These are phyloP conservation scores for Gymnothorax javanicus DNA, from an alignment of 2,797 vertebrate species.

Conservation along the genomic window DNA sequence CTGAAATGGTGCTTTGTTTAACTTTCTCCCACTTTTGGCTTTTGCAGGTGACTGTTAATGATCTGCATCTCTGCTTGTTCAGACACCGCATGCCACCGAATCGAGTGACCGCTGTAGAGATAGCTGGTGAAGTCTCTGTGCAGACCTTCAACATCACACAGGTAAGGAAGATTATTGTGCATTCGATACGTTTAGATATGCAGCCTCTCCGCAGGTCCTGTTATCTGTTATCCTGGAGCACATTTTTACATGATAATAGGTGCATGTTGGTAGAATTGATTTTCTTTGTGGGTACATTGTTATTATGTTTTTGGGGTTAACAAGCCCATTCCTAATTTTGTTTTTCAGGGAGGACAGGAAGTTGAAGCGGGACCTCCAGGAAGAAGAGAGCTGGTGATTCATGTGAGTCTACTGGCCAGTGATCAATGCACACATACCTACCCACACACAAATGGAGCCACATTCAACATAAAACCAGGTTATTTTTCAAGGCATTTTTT, in stretches of 20 bases:
- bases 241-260: neutral
- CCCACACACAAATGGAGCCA: neutral
- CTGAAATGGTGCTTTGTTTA: neutral
- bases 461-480: too few species aligned
- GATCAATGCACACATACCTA: too few species aligned
- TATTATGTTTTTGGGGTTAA: too few species aligned
- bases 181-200: neutral
- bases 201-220: neutral
- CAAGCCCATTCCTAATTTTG: too few species aligned
- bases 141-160: constrained; percentile 77
- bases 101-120: constrained; percentile 68
- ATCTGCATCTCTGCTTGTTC: constrained; percentile 71
- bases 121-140: constrained; percentile 75
- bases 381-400: too few species aligned
- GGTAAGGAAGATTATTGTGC: constrained; percentile 52
- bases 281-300: too few species aligned
- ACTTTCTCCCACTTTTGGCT: neutral
- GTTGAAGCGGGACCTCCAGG: too few species aligned
- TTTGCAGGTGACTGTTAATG: constrained; percentile 75
- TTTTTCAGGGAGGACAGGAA: too few species aligned
- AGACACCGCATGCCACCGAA: constrained; percentile 73
- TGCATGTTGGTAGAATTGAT: too few species aligned
- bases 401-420: too few species aligned
- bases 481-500: too few species aligned
- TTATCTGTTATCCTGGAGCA: neutral